Evolutionary conservation across 2,888 invertebrate genomes (phyloP).

Genomic region (Sinelater perroti): DNA sequence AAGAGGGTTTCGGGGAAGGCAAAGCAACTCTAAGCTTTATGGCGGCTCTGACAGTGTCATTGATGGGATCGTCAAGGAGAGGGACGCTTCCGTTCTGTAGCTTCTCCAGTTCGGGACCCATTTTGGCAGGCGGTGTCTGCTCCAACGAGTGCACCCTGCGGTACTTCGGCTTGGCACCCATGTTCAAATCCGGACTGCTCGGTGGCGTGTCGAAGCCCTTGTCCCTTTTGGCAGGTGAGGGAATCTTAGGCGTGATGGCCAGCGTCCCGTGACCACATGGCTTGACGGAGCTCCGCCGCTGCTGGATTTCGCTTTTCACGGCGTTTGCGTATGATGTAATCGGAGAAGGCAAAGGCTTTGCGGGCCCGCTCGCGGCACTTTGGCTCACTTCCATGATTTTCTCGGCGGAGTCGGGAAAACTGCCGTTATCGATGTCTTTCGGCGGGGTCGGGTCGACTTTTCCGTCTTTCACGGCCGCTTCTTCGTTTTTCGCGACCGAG

Average conservation of each 20-base stretch:
- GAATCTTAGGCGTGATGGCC: slow-evolving; percentile 55
- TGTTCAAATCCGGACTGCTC: slow-evolving; percentile 53
- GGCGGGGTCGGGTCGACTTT: slow-evolving; percentile 46
- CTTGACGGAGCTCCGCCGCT: slow-evolving; percentile 48
- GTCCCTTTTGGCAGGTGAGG: slow-evolving; percentile 43
- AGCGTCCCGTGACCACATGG: slow-evolving; percentile 59
- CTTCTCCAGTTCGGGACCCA: not conserved
- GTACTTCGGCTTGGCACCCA: slow-evolving; percentile 39
- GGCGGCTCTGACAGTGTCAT: slow-evolving; percentile 40
- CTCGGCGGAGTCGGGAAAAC: slow-evolving; percentile 21
- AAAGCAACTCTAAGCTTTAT: slow-evolving; percentile 40
- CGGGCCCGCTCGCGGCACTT: slow-evolving; percentile 6
- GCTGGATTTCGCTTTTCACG: slow-evolving; percentile 33
- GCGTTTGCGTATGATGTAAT: slow-evolving; percentile 44
- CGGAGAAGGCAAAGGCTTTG: slow-evolving; percentile 20
- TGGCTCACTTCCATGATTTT: slow-evolving; percentile 32
- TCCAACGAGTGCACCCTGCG: slow-evolving; percentile 20
- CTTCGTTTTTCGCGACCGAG: slow-evolving; percentile 47
- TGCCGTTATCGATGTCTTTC: slow-evolving; percentile 28
- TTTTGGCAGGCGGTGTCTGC: slow-evolving; percentile 2
- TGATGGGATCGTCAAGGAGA: slow-evolving; percentile 15
- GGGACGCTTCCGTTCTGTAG: slow-evolving; percentile 8
- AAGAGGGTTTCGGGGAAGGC: slow-evolving; percentile 11
- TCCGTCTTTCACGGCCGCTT: slow-evolving; percentile 27
- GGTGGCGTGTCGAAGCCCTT: slow-evolving; percentile 51